Evolutionary conservation across 2,113 vertebrate species (phyloP).

Genomic region (Tor tambroides): DNA sequence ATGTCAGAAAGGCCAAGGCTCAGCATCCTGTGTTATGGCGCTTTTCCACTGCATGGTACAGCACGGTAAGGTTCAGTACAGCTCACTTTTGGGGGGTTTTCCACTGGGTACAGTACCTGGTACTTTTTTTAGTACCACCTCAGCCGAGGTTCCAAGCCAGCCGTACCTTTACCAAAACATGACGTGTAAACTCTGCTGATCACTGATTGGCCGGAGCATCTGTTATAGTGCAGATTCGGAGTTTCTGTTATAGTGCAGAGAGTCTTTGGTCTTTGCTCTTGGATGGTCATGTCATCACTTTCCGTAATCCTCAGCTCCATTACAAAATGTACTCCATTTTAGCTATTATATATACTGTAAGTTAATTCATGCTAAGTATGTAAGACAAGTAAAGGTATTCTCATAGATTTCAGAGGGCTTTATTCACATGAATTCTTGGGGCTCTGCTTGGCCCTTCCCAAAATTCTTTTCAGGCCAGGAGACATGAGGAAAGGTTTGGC

Average conservation of each 20-base stretch:
- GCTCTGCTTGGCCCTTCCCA: conserved; percentile 80
- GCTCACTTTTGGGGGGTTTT: too few species aligned
- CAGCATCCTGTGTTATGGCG: neutral
- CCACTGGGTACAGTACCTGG: too few species aligned
- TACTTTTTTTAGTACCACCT: too few species aligned
- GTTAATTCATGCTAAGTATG: conserved; percentile 42
- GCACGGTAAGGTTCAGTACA: too few species aligned
- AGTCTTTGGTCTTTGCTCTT: conserved; percentile 44
- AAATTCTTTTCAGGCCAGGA: conserved; percentile 83
- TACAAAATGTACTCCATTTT: conserved; percentile 2
- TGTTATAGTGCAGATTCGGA: too few species aligned
- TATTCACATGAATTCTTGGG: conserved; percentile 70
- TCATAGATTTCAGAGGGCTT: neutral
- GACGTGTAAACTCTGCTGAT: too few species aligned
- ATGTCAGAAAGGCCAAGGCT: conserved; percentile 31
- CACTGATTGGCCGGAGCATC: too few species aligned
- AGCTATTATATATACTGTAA: conserved; percentile 6
- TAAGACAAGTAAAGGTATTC: conserved; percentile 27
- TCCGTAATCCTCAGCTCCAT: neutral
- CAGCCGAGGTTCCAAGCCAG: too few species aligned
- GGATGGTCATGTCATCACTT: conserved; percentile 12
- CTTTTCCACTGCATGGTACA: too few species aligned
- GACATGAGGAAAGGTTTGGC: conserved; percentile 91
- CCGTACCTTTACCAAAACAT: too few species aligned
- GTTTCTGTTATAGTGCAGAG: conserved; percentile 34